phyloP scores from a whole-genome alignment of 2,113 vertebrate species.

The Nicator chloris region DNA sequence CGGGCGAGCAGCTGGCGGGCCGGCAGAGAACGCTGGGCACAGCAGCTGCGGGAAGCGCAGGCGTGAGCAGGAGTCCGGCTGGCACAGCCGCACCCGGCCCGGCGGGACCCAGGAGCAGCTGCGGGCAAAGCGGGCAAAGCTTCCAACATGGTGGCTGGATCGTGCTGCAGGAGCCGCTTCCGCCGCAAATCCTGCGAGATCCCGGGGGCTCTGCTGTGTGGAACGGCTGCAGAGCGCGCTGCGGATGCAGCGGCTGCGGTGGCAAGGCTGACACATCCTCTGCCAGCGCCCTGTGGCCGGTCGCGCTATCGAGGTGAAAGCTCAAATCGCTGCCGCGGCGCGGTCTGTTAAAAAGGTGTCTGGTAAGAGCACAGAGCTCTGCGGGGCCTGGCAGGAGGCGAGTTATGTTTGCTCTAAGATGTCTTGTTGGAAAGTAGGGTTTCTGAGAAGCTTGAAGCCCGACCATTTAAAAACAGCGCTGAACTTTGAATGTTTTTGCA shows the following conservation, averaged over 20 bases:
- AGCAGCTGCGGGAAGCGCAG: neutral
- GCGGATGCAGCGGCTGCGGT: fast-evolving
- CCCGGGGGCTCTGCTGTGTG: neutral
- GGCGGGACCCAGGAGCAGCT: fast-evolving
- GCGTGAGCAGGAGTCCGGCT: neutral
- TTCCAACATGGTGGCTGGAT: neutral
- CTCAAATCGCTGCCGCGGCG: neutral
- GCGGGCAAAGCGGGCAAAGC: neutral
- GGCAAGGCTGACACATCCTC: neutral
- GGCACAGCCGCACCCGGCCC: neutral
- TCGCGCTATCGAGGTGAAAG: fast-evolving
- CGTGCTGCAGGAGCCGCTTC: neutral
- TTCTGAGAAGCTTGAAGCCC: neutral
- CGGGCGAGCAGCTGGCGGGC: neutral
- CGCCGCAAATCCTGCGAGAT: neutral
- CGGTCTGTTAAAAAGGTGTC: fast-evolving
- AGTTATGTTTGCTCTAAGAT: neutral
- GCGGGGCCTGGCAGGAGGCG: neutral
- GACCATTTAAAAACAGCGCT: neutral
- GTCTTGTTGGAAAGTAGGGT: neutral
- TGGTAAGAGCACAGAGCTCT: neutral
- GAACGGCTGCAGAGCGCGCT: neutral
- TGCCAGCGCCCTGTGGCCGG: fast-evolving
- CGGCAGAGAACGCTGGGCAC: neutral
- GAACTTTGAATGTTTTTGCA: neutral